Evolutionary conservation across 2,797 vertebrate genomes (phyloP), one percentile per base, ranked within the genome.

Genomic region (Thripadectes ignobilis): DNA sequence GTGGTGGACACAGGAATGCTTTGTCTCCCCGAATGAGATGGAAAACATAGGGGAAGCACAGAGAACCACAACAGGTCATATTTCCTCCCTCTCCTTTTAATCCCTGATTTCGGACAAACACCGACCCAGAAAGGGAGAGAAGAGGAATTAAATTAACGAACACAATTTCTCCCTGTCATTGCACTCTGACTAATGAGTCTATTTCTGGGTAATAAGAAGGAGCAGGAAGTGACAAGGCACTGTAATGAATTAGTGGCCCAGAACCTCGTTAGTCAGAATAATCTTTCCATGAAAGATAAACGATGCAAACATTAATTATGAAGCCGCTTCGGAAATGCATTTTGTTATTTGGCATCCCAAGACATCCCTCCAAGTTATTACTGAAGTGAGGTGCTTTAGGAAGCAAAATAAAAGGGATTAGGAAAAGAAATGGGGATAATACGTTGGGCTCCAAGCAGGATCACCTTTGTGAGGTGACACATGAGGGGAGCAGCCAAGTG

Each of bases 111-210:
- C 1, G 94, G 97, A 96, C 97, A 96, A 97, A 96, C 85, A 85
- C 67, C 36, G 61, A 82, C 95, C 93, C 91, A 91, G 90, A 95
- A 92, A 96, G 84, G 89, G 96, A 97, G 95, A 97, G 96, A 88
- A 92, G 93, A 94, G 93, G 97, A 98, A 98, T 98, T 98, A 98
- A 98, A 98, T 98, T 98, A 98, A 97, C 69, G 94, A 97, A 98
- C 95, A 98, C 97, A 98, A 98, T 98, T 98, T 98, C 97, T 98
- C 98, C 96, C 97, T 98, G 98, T 98, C 98, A 98, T 77, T 98
- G 98, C 98, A 98, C 98, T 98, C 97, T 98, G 98, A 98, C 98
- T 98, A 98, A 98, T 98, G 98, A 98, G 97, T 98, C 98, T 98
- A 98, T 98, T 98, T 98, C 98, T 98, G 97, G 97, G 97, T 98